Evolutionary conservation across 1,140 invertebrate genomes (phyloP).

Genomic region (Alviniconcha marisindica): DNA sequence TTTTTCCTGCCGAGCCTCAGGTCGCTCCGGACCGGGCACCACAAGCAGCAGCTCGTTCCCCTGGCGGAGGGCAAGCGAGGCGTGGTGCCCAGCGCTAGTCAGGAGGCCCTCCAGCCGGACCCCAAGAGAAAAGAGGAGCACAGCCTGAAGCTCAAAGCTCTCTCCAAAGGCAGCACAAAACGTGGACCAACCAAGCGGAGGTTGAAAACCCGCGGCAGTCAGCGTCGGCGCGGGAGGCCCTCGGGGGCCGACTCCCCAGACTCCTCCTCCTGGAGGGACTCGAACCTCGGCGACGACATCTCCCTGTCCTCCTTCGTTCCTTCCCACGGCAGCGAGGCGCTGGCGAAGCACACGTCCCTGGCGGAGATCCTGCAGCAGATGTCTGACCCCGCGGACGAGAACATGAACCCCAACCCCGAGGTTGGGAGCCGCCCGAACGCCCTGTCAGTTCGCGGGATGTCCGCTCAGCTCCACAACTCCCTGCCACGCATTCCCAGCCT

Average conservation of each 20-base stretch:
- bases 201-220: not conserved
- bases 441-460: not conserved
- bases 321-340: not conserved
- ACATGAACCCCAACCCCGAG: not conserved
- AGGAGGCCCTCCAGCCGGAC: not conserved
- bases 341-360: constrained; percentile 15
- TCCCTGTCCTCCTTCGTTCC: not conserved
- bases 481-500: constrained; percentile 14
- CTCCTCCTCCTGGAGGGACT: not conserved
- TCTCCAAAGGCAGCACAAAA: constrained; percentile 7
- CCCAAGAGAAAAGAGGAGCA: not conserved
- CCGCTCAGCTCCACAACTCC: not conserved
- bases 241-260: not conserved
- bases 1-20: not conserved
- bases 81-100: not conserved
- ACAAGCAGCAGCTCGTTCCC: constrained; percentile 9
- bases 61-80: not conserved
- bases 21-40: not conserved
- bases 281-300: not conserved
- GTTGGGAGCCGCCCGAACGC: not conserved
- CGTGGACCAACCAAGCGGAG: not conserved
- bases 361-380: constrained; percentile 17
- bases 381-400: not conserved
- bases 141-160: not conserved
- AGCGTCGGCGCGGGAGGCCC: not conserved